These are phyloP conservation scores for Gobio gobio DNA, from an alignment of 2,113 vertebrate genomes.

Conservation along the genomic window DNA sequence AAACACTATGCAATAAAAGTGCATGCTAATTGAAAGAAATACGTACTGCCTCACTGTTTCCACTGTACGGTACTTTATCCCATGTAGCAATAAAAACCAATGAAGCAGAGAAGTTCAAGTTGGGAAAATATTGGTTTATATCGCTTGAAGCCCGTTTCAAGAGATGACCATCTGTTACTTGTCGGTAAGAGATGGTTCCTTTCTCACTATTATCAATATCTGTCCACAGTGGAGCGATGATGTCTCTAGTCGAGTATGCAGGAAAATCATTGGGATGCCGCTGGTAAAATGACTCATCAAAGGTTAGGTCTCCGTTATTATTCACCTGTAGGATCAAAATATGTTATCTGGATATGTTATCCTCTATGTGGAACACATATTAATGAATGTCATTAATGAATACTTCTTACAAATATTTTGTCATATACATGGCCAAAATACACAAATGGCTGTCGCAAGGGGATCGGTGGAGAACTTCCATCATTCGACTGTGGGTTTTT, in stretches of 20 bases:
- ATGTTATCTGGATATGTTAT: background rate
- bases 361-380: background rate
- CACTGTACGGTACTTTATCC: background rate
- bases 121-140: slow-evolving; percentile 1
- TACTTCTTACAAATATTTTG: background rate
- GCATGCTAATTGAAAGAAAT: background rate
- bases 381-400: background rate
- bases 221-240: slow-evolving; percentile 41
- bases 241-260: background rate
- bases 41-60: background rate
- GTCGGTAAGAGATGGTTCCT: slow-evolving; percentile 11
- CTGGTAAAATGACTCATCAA: background rate
- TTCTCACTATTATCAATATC: background rate
- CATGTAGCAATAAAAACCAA: slow-evolving; percentile 46
- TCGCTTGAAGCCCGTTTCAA: background rate
- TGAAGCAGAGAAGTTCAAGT: background rate
- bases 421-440: background rate
- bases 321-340: background rate
- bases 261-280: background rate
- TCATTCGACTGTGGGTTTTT: background rate
- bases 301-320: slow-evolving; percentile 17
- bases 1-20: background rate
- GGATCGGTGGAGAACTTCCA: background rate
- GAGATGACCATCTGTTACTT: slow-evolving; percentile 16
- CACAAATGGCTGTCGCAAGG: background rate